Evolutionary conservation across 2,888 invertebrate species (phyloP), one percentile per base, ranked within the genome.

Genomic region (Orthosia gothica): DNA sequence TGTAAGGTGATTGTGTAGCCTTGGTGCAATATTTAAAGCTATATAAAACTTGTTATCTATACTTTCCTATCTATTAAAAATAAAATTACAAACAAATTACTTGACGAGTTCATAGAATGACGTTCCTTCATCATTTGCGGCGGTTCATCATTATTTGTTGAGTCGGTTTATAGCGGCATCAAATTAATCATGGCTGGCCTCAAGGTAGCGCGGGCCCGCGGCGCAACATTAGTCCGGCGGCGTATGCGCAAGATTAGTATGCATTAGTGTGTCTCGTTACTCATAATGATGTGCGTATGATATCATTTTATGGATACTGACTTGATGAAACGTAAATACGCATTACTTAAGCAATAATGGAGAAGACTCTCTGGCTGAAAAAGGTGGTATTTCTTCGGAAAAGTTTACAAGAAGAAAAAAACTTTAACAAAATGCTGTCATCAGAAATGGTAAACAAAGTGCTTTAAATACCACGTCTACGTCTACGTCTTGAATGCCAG

Each of bases 251-350:
- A 84, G 84, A 91, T 91, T 92, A 90, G 86, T 91, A 91, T 91
- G 90, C 90, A 87, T 86, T 89, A 89, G 85, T 74, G 85, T 71
- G 81, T 74, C 86, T 91, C 88, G 86, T 90, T 91, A 91, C 84
- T 85, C 84, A 88, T 91, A 89, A 89, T 90, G 89, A 92, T 88
- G 89, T 76, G 84, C 81, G 84, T 87, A 90, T 91, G 90, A 91
- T 91, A 90, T 92, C 90, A 91, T 85, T 89, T 84, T 89, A 90
- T 89, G 85, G 87, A 82, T 71, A 64, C 69, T 62, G 85, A 87
- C 82, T 90, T 89, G 86, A 88, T 88, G 84, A 90, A 80, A 72
- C 59, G 80, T 73, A 68, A 72, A 89, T 82, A 70, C 66, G 78
- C 67, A 67, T 69, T 81, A 73, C 85, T 71, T 84, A 81, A 75